Evolutionary conservation across 2,888 invertebrate species (phyloP).

Genomic region (Cephalotes varians): DNA sequence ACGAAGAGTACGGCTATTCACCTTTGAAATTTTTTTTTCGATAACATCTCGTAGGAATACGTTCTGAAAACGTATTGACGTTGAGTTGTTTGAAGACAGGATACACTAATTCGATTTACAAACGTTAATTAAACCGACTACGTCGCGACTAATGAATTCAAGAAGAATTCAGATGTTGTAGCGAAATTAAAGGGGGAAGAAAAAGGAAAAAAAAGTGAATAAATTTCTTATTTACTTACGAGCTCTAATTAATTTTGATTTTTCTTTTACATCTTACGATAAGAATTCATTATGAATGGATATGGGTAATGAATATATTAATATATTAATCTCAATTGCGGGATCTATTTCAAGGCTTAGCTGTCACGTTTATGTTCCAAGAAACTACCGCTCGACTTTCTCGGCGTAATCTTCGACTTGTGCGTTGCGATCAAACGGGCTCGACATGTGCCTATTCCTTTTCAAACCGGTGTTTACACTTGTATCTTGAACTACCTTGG

Average conservation of each 20-base stretch:
- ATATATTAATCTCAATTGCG: conserved; percentile 22
- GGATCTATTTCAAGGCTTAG: conserved; percentile 36
- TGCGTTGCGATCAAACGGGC: conserved; percentile 31
- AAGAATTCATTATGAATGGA: background rate
- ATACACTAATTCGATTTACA: background rate
- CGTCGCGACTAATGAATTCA: background rate
- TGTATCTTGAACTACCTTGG: conserved; percentile 51
- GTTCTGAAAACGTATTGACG: background rate
- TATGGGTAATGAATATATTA: background rate
- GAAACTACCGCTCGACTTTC: conserved; percentile 44
- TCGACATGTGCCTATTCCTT: conserved; percentile 19
- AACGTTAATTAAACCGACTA: background rate
- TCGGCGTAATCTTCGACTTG: conserved; percentile 39
- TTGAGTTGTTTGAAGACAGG: background rate
- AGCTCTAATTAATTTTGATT: background rate
- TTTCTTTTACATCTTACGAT: background rate
- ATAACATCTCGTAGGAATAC: background rate
- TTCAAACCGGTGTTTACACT: conserved; percentile 58
- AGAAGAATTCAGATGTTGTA: background rate
- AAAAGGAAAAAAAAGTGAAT: too few relatives aligned
- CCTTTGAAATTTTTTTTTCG: conserved; percentile 5
- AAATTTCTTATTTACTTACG: background rate
- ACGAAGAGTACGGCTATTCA: conserved; percentile 34
- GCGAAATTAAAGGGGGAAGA: background rate
- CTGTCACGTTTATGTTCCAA: conserved; percentile 17